phyloP scores from a whole-genome alignment of 2,113 vertebrate genomes.

The Lepidothrix coronata region DNA sequence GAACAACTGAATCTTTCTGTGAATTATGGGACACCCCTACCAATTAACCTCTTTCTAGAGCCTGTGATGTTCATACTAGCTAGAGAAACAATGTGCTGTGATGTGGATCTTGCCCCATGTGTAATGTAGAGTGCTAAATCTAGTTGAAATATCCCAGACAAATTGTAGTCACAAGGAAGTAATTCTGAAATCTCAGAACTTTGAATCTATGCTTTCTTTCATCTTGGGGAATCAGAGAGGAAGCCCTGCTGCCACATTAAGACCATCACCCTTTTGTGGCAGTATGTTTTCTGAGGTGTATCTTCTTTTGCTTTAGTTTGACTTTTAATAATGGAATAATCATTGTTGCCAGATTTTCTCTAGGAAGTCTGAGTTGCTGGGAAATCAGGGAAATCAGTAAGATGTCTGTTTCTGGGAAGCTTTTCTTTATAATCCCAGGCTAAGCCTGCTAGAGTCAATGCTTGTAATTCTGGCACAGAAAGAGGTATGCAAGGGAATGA shows the following conservation, averaged over 20 bases:
- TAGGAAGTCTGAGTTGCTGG: not conserved
- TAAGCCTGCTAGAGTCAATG: not conserved
- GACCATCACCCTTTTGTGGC: not conserved
- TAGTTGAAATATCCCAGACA: not conserved
- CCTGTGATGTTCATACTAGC: not conserved
- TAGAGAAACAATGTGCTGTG: not conserved
- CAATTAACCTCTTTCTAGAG: slow-evolving; percentile 8
- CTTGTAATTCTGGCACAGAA: not conserved
- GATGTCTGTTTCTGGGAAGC: not conserved
- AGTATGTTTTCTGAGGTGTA: not conserved
- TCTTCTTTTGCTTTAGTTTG: not conserved
- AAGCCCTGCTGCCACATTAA: not conserved
- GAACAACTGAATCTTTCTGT: slow-evolving; percentile 8
- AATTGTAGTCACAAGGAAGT: not conserved
- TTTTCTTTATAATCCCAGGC: not conserved
- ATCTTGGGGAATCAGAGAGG: not conserved
- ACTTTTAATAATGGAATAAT: not conserved
- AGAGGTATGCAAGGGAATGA: not conserved
- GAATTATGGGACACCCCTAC: not conserved
- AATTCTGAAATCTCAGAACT: not conserved
- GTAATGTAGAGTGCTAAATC: not conserved
- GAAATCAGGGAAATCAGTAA: not conserved
- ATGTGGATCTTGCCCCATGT: not conserved
- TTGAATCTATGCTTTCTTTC: not conserved
- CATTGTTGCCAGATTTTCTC: not conserved